These are phyloP conservation scores for Xylocampa areola DNA, from an alignment of 2,888 invertebrate genomes.

Conservation along the genomic window DNA sequence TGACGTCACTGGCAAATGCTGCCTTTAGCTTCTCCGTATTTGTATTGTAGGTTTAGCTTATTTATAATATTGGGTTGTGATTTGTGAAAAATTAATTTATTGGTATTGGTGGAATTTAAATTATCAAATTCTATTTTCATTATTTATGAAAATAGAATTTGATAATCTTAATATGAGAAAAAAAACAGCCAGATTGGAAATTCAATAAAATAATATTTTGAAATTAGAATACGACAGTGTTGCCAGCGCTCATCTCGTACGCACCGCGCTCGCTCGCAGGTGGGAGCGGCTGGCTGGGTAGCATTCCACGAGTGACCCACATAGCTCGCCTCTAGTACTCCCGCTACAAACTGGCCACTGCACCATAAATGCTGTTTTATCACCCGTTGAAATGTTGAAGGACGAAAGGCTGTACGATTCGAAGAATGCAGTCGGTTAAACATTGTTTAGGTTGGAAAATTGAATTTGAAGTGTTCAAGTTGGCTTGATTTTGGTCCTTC, in stretches of 20 bases:
- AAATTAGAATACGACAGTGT: slow-evolving; percentile 59
- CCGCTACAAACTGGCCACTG: slow-evolving; percentile 54
- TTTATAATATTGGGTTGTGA: too few species aligned
- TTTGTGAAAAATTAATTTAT: too few species aligned
- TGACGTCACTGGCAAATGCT: too few species aligned
- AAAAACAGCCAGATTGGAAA: slow-evolving; percentile 7
- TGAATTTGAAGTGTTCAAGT: too few species aligned
- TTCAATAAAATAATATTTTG: slow-evolving; percentile 43
- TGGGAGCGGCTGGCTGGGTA: slow-evolving; percentile 84
- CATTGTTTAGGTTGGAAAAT: background rate
- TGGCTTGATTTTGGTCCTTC: too few species aligned
- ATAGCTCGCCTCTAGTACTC: slow-evolving; percentile 69
- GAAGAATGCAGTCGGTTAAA: slow-evolving; percentile 28
- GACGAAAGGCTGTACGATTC: slow-evolving; percentile 22
- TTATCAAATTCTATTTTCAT: too few species aligned
- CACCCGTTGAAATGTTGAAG: slow-evolving; percentile 42
- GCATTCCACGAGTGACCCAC: slow-evolving; percentile 87
- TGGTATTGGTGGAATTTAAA: too few species aligned
- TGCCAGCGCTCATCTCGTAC: slow-evolving; percentile 63
- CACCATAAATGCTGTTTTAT: slow-evolving; percentile 27
- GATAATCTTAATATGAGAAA: too few species aligned
- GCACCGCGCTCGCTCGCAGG: slow-evolving; percentile 68
- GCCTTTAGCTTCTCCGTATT: too few species aligned
- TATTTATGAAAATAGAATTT: too few species aligned
- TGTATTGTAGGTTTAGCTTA: too few species aligned